A percentile compares a stretch with the other conserved stretches of the same genome.
Conservation (phyloP, 2,797 vertebrate species). For the Leptatherina wallacei region DNA sequence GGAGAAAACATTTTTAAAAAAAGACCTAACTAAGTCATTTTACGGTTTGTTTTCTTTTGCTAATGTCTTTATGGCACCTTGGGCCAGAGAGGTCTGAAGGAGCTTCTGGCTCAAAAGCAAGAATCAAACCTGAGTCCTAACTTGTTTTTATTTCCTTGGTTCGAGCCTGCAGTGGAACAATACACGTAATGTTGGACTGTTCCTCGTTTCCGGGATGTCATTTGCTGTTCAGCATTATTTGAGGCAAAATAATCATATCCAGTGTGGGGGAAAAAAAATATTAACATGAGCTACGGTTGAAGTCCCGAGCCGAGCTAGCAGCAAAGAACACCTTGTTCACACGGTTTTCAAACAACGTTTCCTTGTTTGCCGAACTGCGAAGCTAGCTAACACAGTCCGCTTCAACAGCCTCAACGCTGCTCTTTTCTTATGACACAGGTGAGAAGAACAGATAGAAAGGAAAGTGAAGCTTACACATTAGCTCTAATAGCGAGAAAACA, state of each 20-base stretch:
- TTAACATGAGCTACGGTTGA: neutral
- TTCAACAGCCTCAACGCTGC: neutral
- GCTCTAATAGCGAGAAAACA: conserved; percentile 7
- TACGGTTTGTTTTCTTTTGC: neutral
- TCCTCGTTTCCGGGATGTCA: neutral
- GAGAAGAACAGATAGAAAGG: neutral
- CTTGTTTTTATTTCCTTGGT: too few species aligned
- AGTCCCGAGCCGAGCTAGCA: conserved; percentile 20
- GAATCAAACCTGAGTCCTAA: too few species aligned
- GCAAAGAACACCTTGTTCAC: conserved; percentile 4
- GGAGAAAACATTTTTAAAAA: neutral
- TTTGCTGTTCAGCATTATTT: neutral
- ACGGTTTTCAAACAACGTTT: conserved; percentile 5
- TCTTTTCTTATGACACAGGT: conserved; percentile 13
- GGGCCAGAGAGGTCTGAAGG: conserved; percentile 41
- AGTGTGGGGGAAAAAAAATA: too few species aligned
- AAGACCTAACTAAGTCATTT: neutral
- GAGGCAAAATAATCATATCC: neutral
- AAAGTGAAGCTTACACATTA: conserved; percentile 17
- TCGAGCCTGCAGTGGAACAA: neutral
- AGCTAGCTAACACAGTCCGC: conserved; percentile 46
- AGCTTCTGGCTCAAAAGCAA: conserved; percentile 17
- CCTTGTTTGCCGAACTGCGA: neutral
- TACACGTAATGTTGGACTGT: neutral
- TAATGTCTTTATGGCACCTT: neutral